These are phyloP conservation scores for Rhadina sibilatrix DNA, from an alignment of 2,113 vertebrate species.

Conservation along the genomic window DNA sequence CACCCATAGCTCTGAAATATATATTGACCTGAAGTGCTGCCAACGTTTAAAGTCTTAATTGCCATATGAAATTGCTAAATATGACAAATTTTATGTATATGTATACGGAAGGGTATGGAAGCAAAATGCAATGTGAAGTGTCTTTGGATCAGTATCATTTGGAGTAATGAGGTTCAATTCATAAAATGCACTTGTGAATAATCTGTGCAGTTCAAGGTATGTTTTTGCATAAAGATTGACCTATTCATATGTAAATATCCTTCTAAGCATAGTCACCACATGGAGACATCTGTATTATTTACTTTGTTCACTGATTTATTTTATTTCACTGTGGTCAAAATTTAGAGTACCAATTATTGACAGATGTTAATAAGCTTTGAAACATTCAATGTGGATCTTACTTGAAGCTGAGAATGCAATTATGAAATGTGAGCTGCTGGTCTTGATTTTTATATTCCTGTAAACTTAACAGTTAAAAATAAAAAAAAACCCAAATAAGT, in stretches of 20 bases:
- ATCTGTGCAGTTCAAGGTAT: not conserved
- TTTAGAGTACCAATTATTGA: not conserved
- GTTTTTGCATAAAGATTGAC: not conserved
- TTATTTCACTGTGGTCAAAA: not conserved
- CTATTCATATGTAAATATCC: slow-evolving; percentile 2
- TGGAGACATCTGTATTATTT: not conserved
- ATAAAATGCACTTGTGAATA: not conserved
- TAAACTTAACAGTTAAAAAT: not conserved
- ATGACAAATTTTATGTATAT: not conserved
- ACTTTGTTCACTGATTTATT: not conserved
- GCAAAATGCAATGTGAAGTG: not conserved
- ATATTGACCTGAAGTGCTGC: not conserved
- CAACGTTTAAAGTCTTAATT: not conserved
- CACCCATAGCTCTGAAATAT: not conserved
- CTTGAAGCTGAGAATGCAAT: not conserved
- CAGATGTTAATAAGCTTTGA: not conserved
- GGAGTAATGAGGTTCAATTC: not conserved
- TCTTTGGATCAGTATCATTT: not conserved
- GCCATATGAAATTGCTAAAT: not conserved
- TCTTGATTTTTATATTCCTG: not conserved
- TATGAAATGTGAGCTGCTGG: not conserved
- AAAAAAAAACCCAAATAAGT: not conserved
- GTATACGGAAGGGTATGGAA: not conserved
- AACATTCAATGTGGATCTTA: not conserved
- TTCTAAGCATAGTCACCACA: not conserved